phyloP scores from a whole-genome alignment of 2,113 vertebrate genomes.

The Tautogolabrus adspersus region DNA sequence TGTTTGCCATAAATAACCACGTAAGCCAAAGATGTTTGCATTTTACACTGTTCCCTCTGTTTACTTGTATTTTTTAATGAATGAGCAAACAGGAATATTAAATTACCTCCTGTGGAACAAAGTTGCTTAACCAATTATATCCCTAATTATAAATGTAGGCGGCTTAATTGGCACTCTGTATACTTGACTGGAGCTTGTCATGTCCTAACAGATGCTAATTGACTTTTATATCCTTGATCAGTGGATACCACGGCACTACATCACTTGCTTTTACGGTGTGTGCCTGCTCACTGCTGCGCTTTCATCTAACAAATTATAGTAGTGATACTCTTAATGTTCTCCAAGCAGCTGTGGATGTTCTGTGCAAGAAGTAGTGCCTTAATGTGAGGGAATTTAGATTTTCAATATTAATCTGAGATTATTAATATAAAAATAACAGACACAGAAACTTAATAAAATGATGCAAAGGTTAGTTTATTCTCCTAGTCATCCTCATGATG shows the following conservation, averaged over 20 bases:
- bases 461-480: too few relatives aligned
- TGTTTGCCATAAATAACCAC: too few relatives aligned
- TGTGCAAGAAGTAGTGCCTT: too few relatives aligned
- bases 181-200: conserved; percentile 48
- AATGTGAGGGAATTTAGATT: not conserved
- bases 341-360: not conserved
- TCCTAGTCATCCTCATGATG: too few relatives aligned
- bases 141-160: conserved; percentile 23
- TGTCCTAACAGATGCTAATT: conserved; percentile 44
- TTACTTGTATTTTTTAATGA: conserved; percentile 16
- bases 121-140: conserved; percentile 48
- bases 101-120: conserved; percentile 33
- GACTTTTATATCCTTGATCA: conserved; percentile 41
- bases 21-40: not conserved
- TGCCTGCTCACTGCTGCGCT: not conserved
- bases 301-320: conserved; percentile 11
- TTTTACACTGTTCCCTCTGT: not conserved
- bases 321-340: not conserved
- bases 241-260: not conserved
- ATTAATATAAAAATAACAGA: too few relatives aligned
- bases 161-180: conserved; percentile 39
- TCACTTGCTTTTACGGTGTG: not conserved
- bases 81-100: conserved; percentile 12
- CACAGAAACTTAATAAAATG: too few relatives aligned
- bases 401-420: too few relatives aligned